Evolutionary conservation across 2,113 vertebrate species (phyloP), one percentile per base, ranked within the genome.

Genomic region (Nothobranchius furzeri): DNA sequence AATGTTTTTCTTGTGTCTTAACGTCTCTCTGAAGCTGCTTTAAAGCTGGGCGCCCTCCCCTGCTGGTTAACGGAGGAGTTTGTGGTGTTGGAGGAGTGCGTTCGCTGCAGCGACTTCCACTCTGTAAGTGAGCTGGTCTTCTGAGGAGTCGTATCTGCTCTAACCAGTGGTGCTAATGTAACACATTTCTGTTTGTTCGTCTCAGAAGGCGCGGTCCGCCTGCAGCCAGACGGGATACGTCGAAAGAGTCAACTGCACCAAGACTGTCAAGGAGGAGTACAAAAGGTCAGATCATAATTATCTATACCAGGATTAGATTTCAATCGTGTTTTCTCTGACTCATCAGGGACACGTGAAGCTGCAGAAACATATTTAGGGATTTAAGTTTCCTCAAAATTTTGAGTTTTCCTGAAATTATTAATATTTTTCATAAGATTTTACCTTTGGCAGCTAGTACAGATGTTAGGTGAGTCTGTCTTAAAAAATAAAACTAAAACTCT

Each of bases 61-160:
- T 90, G 88, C 75, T 90, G 88, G 88, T 58, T 76, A 59, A 53
- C 73, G 63, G 88, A 90, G 73, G 86, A 87, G 4, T 90, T 88
- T 11, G 57, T 88, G 1, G 86, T 90, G 52, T 76, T 84, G 3
- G 40, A 59, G 53, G 50, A 2, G 60, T 70, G 63, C 64, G 79
- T 52, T 46, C 57, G 1, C 75, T 90, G 88, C 12, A 83, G 59
- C 12, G 81, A 81, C 52, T 88, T 88, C 64, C 75, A 85, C 74
- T 10, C 83, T 0, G 88, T 90, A 2, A 50, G 79, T 59, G 4
- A 37, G 7, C 42, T 46, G 3, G 36, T 40, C 37, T 40, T 7
- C 37, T 40, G 37, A 6, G 30, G 4, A 3, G 30, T 30, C 3
- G 12, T 11, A 45, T 45, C 12, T 12, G 3, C 12, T 25, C 20